Evolutionary conservation across 2,888 invertebrate genomes (phyloP).

Genomic region (Lasioglossum morio): DNA sequence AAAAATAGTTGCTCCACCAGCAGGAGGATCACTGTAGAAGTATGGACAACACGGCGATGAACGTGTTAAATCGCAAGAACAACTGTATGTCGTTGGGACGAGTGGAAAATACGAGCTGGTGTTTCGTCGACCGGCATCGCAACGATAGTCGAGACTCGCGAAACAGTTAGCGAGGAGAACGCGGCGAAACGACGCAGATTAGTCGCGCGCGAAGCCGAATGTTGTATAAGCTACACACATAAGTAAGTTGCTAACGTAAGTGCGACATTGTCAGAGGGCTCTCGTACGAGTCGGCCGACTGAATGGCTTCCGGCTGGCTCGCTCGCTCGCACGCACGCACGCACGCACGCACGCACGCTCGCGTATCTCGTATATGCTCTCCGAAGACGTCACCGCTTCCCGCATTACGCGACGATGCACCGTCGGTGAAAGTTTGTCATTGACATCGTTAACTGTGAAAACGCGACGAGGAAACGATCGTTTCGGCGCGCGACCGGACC

Average conservation of each 20-base stretch:
- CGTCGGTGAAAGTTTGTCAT: conserved; percentile 40
- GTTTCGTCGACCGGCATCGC: background rate
- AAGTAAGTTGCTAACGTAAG: conserved; percentile 53
- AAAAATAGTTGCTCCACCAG: background rate
- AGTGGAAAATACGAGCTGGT: background rate
- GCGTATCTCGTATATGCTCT: conserved; percentile 27
- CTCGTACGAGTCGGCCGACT: conserved; percentile 50
- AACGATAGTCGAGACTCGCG: background rate
- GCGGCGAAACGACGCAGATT: conserved; percentile 22
- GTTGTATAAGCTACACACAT: conserved; percentile 26
- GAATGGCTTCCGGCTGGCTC: conserved; percentile 48
- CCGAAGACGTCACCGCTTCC: conserved; percentile 33
- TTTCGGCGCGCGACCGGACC: background rate
- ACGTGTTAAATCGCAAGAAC: background rate
- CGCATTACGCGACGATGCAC: conserved; percentile 14
- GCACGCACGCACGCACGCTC: background rate
- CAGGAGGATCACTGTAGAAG: background rate
- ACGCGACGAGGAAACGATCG: conserved; percentile 1
- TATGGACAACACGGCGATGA: background rate
- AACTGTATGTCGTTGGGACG: background rate
- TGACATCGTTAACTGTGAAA: conserved; percentile 7
- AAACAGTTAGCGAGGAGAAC: background rate
- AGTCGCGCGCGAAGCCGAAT: conserved; percentile 22
- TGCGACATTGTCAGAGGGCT: conserved; percentile 55
- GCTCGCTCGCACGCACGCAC: background rate